Evolutionary conservation across 2,113 vertebrate species (phyloP), one percentile per base, ranked within the genome.

Genomic region (Bagarius yarrelli): DNA sequence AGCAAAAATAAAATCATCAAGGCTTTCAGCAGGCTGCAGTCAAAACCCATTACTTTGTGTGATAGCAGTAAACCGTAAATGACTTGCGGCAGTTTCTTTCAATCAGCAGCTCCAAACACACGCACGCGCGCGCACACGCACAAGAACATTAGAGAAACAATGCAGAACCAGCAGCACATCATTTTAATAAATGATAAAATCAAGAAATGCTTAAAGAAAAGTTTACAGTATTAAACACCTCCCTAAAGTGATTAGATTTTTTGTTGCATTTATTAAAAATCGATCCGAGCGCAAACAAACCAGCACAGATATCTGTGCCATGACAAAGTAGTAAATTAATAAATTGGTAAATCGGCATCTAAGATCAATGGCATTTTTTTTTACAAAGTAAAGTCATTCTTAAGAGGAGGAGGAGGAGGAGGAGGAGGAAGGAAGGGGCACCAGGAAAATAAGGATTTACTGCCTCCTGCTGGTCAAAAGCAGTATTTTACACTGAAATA

Each of bases 401-500:
- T 3, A 27, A 23, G 40, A 83, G 44, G 23, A 34, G 23, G 8
- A 11, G 11, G 32, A 63, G 44, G 44, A 47, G 9, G 6, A 47
- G 44, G 44, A 47, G 44, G 9, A 47, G 44, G 44, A 11, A 47
- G 11, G 44, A n/a, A n/a, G 44, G 44, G 11, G 44, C 59, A 5
- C 1, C 19, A 47, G 30, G 21, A 32, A n/a, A 59, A n/a, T 40
- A 53, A 75, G 15, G 23, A 79, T 74, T n/a, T 40, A 81, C 80
- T 86, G 83, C 76, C 80, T 78, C 78, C 80, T 79, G 78, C 18
- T 53, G 11, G 32, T n/a, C 40, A 67, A 13, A 74, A 50, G 16
- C 11, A 21, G 18, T 50, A 75, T 63, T 60, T 34, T 66, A 55
- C 32, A 67, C 64, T 21, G 14, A n/a, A n/a, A n/a, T 15, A 32